Base-by-base conservation (phyloP, 2,888 invertebrate species). In the Junonia oenone region DNA sequence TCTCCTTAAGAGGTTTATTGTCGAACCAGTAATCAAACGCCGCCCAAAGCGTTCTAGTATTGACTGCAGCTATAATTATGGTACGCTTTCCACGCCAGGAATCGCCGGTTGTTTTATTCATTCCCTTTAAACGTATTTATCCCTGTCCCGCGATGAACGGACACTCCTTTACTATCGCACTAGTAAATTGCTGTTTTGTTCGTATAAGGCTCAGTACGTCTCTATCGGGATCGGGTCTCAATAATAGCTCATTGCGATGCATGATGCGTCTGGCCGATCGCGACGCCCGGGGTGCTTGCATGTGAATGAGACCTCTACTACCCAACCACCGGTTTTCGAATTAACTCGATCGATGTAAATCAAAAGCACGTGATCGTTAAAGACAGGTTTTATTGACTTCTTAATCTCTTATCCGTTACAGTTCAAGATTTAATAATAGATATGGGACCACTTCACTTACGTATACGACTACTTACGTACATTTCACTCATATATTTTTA, bases 201-300 rank as follows among this genome's bases (percentile, higher is more conserved):
- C 67, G 65, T 68, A 67, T 69, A 62, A 59, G 50, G 60, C 55
- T 58, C 54, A 56, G 62, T 75, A 81, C 79, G 75, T 78, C 81
- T 81, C 77, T 75, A 81, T 81, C 78, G 76, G 72, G 65, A 77
- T 78, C 75, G 72, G 65, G 65, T 58, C 69, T 74, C 69, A 72
- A 71, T 78, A 76, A 80, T 76, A 72, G 73, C 65, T 75, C 72
- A 73, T 77, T 76, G 72, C 75, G 76, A 81, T 80, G 75, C 73
- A 57, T 74, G 80, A 78, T 80, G 78, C 73, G 76, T 77, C 74
- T 73, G 69, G 62, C 58, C 58, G 56, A 57, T 65, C 68, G 71
- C 75, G 72, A 75, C 65, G 81, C 80, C 81, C 67, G 68, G 69
- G 81, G 81, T 76, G 75, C 69, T 67, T 76, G 71, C 71, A 78